phyloP scores from a whole-genome alignment of 1,140 invertebrate genomes.

The Paracyclopina nana region DNA sequence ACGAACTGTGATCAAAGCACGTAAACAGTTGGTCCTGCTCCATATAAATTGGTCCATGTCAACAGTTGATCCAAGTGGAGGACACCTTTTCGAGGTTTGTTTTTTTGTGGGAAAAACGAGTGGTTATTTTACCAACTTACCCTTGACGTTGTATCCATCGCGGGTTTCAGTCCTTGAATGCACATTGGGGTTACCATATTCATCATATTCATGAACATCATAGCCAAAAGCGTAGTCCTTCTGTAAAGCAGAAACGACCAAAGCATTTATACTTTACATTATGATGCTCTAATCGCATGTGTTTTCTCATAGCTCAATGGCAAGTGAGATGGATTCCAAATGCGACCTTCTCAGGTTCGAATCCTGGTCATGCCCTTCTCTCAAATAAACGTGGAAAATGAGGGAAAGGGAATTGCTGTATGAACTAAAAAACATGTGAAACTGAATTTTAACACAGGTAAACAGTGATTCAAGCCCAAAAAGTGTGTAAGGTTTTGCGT shows the following conservation, averaged over 20 bases:
- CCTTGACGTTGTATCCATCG: conserved; percentile 5
- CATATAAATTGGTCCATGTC: no score
- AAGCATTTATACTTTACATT: not conserved
- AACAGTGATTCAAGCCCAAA: not conserved
- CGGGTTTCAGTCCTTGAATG: conserved; percentile 7
- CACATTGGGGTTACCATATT: conserved; percentile 16
- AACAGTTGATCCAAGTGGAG: no score
- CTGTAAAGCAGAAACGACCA: not conserved
- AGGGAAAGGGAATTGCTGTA: not conserved
- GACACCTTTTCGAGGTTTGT: no score
- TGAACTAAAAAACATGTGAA: not conserved
- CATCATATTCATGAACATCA: conserved; percentile 16
- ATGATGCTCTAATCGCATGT: not conserved
- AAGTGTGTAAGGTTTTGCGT: not conserved
- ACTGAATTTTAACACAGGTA: not conserved
- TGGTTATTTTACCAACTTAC: conserved; percentile 1
- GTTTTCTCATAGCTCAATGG: not conserved
- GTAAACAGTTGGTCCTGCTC: no score
- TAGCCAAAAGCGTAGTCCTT: conserved; percentile 15
- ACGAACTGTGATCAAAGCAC: no score
- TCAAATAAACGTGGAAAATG: not conserved
- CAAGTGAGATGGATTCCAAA: not conserved
- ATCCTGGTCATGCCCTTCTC: no score
- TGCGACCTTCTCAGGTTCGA: no score
- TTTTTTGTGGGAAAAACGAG: no score